Percentiles rank a stretch among this genome's conserved stretches.
Conservation (phyloP, 1,140 invertebrate genomes). For the Drosophila truncata region DNA sequence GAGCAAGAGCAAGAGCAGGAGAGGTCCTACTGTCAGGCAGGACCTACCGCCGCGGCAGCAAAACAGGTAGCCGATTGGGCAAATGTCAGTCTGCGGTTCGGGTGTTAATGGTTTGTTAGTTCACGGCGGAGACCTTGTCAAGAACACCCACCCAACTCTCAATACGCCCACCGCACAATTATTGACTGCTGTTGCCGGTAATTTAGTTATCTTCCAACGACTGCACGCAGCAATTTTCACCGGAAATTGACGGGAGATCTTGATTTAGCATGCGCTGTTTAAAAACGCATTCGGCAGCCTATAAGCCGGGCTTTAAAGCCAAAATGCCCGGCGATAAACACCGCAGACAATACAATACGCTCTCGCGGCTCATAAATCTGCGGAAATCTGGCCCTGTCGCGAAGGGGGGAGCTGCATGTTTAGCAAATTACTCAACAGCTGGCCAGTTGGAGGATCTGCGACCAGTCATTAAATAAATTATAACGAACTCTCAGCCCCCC, state of each 20-base stretch:
- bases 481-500: slow-evolving; percentile 61
- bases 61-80: slow-evolving; percentile 59
- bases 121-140: slow-evolving; percentile 46
- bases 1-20: slow-evolving; percentile 23
- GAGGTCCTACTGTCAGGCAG: slow-evolving; percentile 25
- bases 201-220: slow-evolving; percentile 72
- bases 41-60: slow-evolving; percentile 64
- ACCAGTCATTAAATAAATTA: slow-evolving; percentile 76
- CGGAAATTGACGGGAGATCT: slow-evolving; percentile 76
- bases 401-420: slow-evolving; percentile 46
- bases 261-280: slow-evolving; percentile 79
- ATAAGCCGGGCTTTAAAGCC: slow-evolving; percentile 55
- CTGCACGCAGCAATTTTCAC: slow-evolving; percentile 59
- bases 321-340: slow-evolving; percentile 49
- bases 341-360: slow-evolving; percentile 50
- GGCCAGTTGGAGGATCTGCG: slow-evolving; percentile 28
- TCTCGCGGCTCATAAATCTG: slow-evolving; percentile 52
- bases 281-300: slow-evolving; percentile 77
- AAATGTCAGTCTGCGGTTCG: slow-evolving; percentile 65
- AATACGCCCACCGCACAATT: slow-evolving; percentile 54
- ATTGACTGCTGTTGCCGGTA: slow-evolving; percentile 59
- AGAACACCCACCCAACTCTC: slow-evolving; percentile 2
- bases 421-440: slow-evolving; percentile 81
- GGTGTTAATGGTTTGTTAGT: slow-evolving; percentile 83
- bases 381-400: slow-evolving; percentile 39